phyloP scores from a whole-genome alignment of 2,888 invertebrate species.

The Criorhina ranunculi region DNA sequence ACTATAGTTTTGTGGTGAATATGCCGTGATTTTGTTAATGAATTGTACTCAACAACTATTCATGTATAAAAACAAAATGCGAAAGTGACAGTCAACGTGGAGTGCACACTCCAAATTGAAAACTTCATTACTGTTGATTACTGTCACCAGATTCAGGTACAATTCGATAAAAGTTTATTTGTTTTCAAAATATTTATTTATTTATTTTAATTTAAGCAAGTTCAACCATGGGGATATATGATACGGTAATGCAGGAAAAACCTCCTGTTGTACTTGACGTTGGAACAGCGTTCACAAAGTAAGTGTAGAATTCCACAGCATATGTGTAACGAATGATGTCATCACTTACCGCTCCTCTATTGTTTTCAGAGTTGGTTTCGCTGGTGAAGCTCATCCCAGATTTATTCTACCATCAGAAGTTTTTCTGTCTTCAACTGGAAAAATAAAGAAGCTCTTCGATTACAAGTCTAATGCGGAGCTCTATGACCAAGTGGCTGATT shows the following conservation, averaged over 20 bases:
- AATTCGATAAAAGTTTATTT: neutral
- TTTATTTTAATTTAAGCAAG: neutral
- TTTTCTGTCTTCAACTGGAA: constrained; percentile 87
- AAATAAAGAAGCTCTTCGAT: constrained; percentile 87
- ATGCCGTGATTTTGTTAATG: too few species aligned
- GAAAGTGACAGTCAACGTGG: too few species aligned
- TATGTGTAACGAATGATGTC: constrained; percentile 76
- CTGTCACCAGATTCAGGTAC: neutral
- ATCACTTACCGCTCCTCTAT: constrained; percentile 42
- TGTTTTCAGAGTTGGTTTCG: constrained; percentile 92
- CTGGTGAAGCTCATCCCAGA: constrained; percentile 94
- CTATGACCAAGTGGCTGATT: constrained; percentile 94
- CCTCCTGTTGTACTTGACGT: constrained; percentile 95
- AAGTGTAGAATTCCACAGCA: constrained; percentile 81
- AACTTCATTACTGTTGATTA: neutral
- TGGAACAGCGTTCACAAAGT: constrained; percentile 97
- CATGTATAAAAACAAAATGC: too few species aligned
- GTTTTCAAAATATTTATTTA: neutral
- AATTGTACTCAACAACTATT: too few species aligned
- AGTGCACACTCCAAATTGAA: neutral
- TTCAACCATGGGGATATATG: constrained; percentile 89
- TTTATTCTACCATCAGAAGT: constrained; percentile 93
- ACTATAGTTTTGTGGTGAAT: too few species aligned
- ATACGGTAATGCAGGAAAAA: constrained; percentile 94
- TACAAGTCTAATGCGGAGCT: constrained; percentile 89